phyloP scores from a whole-genome alignment of 2,113 vertebrate species.

The Riparia riparia region DNA sequence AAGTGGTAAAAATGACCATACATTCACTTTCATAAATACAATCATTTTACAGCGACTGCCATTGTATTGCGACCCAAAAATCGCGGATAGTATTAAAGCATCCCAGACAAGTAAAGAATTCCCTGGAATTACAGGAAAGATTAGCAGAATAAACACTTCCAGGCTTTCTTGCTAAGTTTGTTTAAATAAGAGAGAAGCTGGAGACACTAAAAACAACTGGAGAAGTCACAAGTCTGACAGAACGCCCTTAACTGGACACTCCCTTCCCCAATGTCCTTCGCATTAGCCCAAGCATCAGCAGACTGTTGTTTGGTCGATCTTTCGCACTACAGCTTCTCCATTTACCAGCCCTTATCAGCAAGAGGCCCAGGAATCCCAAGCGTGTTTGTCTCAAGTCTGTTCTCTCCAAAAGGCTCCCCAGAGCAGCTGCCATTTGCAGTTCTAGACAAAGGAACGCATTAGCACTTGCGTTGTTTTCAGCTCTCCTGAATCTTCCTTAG shows the following conservation, averaged over 20 bases:
- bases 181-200: conserved; percentile 13
- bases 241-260: background rate
- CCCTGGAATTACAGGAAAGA: background rate
- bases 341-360: conserved; percentile 40
- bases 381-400: background rate
- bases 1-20: background rate
- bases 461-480: background rate
- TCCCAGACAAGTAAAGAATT: background rate
- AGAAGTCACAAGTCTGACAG: background rate
- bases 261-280: background rate
- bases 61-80: background rate
- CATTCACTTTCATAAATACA: background rate
- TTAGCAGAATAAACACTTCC: conserved; percentile 30
- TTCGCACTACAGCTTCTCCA: background rate
- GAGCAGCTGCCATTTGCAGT: background rate
- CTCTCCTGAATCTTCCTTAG: background rate
- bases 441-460: background rate
- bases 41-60: background rate
- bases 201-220: background rate
- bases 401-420: background rate
- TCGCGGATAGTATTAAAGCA: background rate
- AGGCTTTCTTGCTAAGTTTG: background rate
- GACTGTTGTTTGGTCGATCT: background rate
- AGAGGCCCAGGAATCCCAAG: background rate
- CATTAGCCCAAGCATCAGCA: background rate